These are phyloP conservation scores for Meloe dianella DNA, from an alignment of 2,888 invertebrate genomes.

Conservation along the genomic window DNA sequence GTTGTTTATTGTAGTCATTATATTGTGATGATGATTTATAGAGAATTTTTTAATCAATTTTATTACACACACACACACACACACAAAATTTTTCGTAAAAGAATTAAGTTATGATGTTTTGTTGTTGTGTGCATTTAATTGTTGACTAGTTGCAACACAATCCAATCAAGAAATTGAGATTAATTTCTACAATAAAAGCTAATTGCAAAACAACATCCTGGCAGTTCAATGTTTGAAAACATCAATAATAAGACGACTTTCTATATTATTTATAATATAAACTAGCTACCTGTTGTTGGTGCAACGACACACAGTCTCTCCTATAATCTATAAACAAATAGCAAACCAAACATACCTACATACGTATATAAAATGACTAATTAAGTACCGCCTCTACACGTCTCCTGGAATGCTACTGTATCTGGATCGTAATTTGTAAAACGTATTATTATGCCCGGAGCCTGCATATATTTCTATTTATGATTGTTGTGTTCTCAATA, in stretches of 20 bases:
- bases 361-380: conserved; percentile 54
- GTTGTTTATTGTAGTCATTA: conserved; percentile 6
- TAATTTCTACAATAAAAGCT: conserved; percentile 23
- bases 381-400: conserved; percentile 58
- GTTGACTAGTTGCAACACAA: conserved; percentile 2
- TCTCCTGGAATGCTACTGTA: conserved; percentile 58
- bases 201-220: conserved; percentile 27
- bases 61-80: neutral
- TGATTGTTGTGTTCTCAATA: conserved; percentile 49
- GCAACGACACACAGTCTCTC: conserved; percentile 30
- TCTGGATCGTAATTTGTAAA: conserved; percentile 59
- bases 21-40: neutral
- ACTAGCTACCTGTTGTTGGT: conserved; percentile 39
- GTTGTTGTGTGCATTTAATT: neutral
- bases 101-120: too few species aligned
- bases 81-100: neutral
- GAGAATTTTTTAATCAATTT: neutral
- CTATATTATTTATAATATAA: neutral
- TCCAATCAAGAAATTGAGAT: conserved; percentile 25
- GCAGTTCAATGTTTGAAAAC: conserved; percentile 10
- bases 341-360: conserved; percentile 49
- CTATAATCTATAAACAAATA: conserved; percentile 56
- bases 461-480: conserved; percentile 57
- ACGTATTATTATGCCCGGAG: conserved; percentile 55
- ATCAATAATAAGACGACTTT: conserved; percentile 23